Base-by-base conservation (phyloP, 2,797 vertebrate species). In the Leucoraja ocellata region DNA sequence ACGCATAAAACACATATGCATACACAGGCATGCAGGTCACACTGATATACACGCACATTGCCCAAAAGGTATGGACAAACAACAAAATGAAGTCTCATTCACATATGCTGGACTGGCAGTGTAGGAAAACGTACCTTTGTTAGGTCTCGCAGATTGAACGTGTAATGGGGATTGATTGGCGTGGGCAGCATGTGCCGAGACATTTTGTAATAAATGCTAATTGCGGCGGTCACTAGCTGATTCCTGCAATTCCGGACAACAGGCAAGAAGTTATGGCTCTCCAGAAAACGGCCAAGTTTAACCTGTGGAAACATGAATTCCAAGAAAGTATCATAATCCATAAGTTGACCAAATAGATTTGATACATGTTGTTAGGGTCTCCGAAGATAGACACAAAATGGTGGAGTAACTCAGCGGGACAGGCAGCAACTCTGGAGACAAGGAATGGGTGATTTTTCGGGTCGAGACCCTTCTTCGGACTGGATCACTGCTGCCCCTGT, bases 131-230 rank as follows among this genome's bases (percentile, higher is more conserved):
- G 79, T 80, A 96, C 96, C 95, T 96, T 96, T 88, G 95, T 95
- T 16, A 96, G 54, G 94, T 96, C 96, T 93, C 95, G 94, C 46
- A 95, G 94, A 90, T 96, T 96, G 92, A 96, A 96, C 11, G 95
- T 94, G 32, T 96, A 96, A 93, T 96, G 96, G 28, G 95, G 96
- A 91, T 96, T 96, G 10, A 94, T 91, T 8, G 96, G 96, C 0
- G 95, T 96, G 28, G 96, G 95, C n/a, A 96, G 93, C 94, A 96
- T 94, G 32, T 21, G 94, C 88, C 94, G 94, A 93, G 94, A 94
- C 54, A 96, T 93, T 58, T 94, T 94, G 25, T 94, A 93, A 80
- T 96, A 96, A 4, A 96, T 36, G n/a, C 95, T 94, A 9, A 96
- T 94, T 58, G 94, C 95, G 9, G 95, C 94, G 0, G 93, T 94